Evolutionary conservation across 2,113 vertebrate species (phyloP), one percentile per base, ranked within the genome.

Genomic region (Phaetusa simplex): DNA sequence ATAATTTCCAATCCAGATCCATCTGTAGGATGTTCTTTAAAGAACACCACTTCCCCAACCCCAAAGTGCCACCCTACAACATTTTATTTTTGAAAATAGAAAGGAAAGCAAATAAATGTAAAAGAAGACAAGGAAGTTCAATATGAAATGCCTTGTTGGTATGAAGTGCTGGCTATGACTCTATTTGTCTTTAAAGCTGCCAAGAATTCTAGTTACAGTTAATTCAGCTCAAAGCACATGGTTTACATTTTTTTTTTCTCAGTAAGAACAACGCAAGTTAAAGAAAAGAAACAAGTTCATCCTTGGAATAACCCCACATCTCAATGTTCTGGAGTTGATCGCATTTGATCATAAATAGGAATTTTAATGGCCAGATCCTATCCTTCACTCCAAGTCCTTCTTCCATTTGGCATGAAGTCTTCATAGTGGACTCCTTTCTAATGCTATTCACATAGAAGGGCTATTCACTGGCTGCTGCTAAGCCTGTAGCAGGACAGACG

Each of bases 121-220:
- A 78, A 86, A 88, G 45, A 73, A 94, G 88, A 55, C 4, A 62
- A 88, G 70, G 17, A 86, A 58, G 22, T 66, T 83, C 14, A 47
- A 43, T 70, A 86, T 58, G 12, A 78, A 95, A 50, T 64, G 15
- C 5, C 49, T 71, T 45, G 23, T 85, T 67, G 71, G 45, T 86
- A 61, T 40, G 55, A 90, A 89, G 15, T 4, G 4, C 40, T 91
- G 56, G 12, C 34, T 82, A 32, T 77, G 52, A 49, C 34, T 91
- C 45, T 92, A 20, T 93, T 92, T 93, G 24, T 73, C 40, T 91
- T 82, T 50, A 91, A 76, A 80, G 36, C 9, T 86, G 87, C 70
- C 90, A 94, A 90, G 66, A 93, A 90, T 88, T 94, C 79, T 52
- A 85, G 62, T 84, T 82, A n/a, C 58, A 77, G 52, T 58, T 92